A percentile compares a stretch with the other conserved stretches of the same genome.
Evolutionary conservation across 1,140 invertebrate species (phyloP).

Genomic region (Trichonephila clavipes): DNA sequence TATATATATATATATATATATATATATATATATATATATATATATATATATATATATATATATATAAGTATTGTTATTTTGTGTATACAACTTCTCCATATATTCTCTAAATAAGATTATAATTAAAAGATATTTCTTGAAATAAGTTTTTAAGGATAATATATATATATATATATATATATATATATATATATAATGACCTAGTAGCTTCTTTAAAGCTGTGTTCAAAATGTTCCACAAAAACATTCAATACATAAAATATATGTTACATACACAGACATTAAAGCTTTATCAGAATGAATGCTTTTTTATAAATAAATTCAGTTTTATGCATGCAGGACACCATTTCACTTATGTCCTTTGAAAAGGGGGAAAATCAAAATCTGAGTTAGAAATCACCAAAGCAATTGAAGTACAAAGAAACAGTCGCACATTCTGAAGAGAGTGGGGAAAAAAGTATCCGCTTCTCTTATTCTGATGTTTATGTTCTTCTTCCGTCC

Average conservation of each 20-base stretch:
- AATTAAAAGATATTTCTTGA: too few species aligned
- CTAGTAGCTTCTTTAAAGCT: too few species aligned
- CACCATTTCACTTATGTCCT: background rate
- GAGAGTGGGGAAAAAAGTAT: background rate
- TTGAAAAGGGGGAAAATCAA: background rate
- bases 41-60: too few species aligned
- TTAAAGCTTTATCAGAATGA: background rate
- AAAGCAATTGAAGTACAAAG: conserved; percentile 58
- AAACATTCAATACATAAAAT: background rate
- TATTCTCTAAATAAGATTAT: too few species aligned
- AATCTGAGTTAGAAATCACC: conserved; percentile 42
- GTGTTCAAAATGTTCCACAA: too few species aligned
- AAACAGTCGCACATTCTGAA: conserved; percentile 31
- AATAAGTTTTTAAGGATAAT: too few species aligned
- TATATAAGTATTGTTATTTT: too few species aligned
- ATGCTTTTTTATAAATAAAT: conserved; percentile 17
- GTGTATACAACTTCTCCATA: too few species aligned
- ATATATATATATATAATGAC: too few species aligned
- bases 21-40: too few species aligned
- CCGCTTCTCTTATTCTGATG: conserved; percentile 29
- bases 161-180: too few species aligned
- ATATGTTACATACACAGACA: background rate
- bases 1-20: too few species aligned
- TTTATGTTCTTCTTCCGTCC: conserved; percentile 60
- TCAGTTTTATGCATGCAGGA: background rate